Percentiles rank a stretch among this genome's conserved stretches.
Conservation (phyloP, 2,888 invertebrate genomes). For the Synergus japonicus region DNA sequence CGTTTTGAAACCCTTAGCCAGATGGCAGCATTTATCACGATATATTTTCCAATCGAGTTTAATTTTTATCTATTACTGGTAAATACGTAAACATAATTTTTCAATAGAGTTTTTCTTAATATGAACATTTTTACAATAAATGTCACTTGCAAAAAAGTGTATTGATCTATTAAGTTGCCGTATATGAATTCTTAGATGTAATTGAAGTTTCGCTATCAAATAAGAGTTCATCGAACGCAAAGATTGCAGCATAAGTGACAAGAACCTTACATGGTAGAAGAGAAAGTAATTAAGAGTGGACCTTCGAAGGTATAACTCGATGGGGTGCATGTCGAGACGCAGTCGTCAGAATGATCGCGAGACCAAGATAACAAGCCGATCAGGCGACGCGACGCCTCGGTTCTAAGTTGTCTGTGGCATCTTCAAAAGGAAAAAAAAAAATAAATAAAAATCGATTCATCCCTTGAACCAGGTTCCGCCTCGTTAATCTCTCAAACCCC, state of each 20-base stretch:
- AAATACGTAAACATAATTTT: neutral
- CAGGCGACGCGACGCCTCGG: slow-evolving; percentile 42
- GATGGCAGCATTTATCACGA: slow-evolving; percentile 57
- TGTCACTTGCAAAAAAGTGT: neutral
- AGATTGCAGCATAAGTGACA: slow-evolving; percentile 12
- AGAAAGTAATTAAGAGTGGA: slow-evolving; percentile 60
- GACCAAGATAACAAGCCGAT: slow-evolving; percentile 60
- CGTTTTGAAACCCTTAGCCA: slow-evolving; percentile 50
- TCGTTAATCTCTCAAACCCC: slow-evolving; percentile 56
- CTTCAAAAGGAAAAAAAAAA: slow-evolving; percentile 42
- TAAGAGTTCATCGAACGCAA: neutral
- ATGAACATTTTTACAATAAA: neutral
- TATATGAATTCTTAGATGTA: neutral
- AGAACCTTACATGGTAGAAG: slow-evolving; percentile 48
- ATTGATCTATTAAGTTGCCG: too few species aligned
- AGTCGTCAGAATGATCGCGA: slow-evolving; percentile 60
- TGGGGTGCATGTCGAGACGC: slow-evolving; percentile 57
- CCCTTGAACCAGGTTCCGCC: slow-evolving; percentile 44
- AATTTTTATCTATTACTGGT: neutral
- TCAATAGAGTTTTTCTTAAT: neutral
- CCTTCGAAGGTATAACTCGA: slow-evolving; percentile 55
- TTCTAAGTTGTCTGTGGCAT: slow-evolving; percentile 46
- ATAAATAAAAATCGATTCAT: slow-evolving; percentile 45
- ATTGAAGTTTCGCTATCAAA: neutral
- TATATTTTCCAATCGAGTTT: neutral